Percentiles rank a stretch among this genome's conserved stretches.
Evolutionary conservation across 2,797 vertebrate species (phyloP).

Genomic region (Tenualosa thibaudeaui): DNA sequence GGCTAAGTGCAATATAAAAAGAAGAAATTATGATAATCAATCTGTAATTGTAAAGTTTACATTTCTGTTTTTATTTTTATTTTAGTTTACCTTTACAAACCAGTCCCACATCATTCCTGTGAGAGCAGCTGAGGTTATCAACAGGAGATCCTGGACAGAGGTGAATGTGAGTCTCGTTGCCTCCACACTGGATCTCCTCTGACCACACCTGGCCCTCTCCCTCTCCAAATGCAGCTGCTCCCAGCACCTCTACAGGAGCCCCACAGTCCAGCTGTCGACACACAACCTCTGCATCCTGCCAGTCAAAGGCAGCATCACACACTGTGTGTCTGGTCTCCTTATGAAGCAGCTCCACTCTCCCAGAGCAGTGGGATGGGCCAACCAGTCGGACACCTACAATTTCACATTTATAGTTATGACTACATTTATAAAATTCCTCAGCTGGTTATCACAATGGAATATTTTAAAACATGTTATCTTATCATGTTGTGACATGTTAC

Average conservation of each 20-base stretch:
- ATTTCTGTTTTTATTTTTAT: no score
- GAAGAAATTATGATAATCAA: no score
- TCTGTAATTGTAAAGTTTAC: no score
- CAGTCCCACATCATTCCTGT: conserved; percentile 45
- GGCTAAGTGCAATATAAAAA: no score
- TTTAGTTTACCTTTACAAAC: conserved; percentile 26
- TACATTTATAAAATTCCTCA: neutral
- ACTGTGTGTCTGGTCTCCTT: conserved; percentile 33
- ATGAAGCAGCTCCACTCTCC: conserved; percentile 12
- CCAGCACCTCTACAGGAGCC: conserved; percentile 51
- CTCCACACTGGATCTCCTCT: neutral
- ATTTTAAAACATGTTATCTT: no score
- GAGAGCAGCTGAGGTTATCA: conserved; percentile 37
- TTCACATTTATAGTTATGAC: neutral
- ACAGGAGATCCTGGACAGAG: conserved; percentile 30
- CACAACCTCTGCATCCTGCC: conserved; percentile 67
- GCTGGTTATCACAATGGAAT: no score
- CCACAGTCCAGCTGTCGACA: conserved; percentile 71
- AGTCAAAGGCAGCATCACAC: conserved; percentile 68
- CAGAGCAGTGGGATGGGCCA: conserved; percentile 40
- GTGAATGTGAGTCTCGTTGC: neutral
- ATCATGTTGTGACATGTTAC: no score
- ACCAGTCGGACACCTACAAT: conserved; percentile 28
- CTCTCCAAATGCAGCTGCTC: conserved; percentile 54
- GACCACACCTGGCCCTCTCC: conserved; percentile 46